Base-by-base conservation (phyloP, 2,113 vertebrate species). In the Choloepus hoffmanni region DNA sequence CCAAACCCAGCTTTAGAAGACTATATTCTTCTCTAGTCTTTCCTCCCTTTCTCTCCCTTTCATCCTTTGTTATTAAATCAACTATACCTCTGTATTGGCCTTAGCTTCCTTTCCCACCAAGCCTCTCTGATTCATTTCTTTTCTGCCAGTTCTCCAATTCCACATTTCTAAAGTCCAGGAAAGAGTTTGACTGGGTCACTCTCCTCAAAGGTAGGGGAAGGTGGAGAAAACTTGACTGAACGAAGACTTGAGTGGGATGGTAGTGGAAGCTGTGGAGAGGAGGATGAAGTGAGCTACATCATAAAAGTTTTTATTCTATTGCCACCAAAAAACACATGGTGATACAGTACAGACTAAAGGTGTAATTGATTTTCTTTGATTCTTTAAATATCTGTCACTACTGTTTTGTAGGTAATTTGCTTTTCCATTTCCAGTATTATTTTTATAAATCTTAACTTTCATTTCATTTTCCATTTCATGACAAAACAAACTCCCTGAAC, bases 361-460 rank as follows among this genome's bases (percentile, higher is more conserved):
- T 73, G 26, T 23, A 53, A 55, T 87, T 74, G 43, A 87, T 63
- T 90, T 93, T 83, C 45, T 87, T 67, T 60, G 36, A 53, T 73
- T 95, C 0, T 60, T 84, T 62, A 86, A 87, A 50, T 92, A 50
- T 58, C 1, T 53, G 50, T 67, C 10, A 68, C 33, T 58, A 23
- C 9, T 2, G 55, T 76, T 62, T 83, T 77, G 24, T 53, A 68
- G 14, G 11, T 36, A 68, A 74, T 81, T 88, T 88, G 28, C 19
- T 24, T 0, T 84, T 86, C 15, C 65, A 9, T 26, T 79, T 90
- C 78, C 2, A 15, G 13, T 53, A 21, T 7, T 45, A 23, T 26
- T 92, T 86, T 70, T 89, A 60, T 60, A 58, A 89, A 82, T 82
- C 19, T 26, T 30, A 92, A 16, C 21, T 76, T 90, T 85, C 40